phyloP scores from a whole-genome alignment of 2,888 invertebrate genomes.

The Tenodera sinensis region DNA sequence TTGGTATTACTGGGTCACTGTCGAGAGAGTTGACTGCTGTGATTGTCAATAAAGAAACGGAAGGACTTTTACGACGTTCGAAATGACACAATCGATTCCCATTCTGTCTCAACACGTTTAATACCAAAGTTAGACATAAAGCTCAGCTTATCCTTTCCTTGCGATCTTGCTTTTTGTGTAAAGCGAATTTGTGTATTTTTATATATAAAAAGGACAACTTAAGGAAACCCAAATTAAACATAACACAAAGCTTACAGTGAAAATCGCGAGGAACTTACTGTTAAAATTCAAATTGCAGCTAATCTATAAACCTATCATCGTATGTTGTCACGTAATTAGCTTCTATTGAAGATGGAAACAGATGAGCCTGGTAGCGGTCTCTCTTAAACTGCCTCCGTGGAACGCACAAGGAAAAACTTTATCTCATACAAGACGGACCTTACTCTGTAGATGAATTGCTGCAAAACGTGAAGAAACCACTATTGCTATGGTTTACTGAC shows the following conservation, averaged over 20 bases:
- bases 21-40: background rate
- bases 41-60: background rate
- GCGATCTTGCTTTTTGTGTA: background rate
- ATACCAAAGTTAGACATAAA: background rate
- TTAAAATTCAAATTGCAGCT: too few species aligned
- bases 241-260: background rate
- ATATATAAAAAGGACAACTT: background rate
- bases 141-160: background rate
- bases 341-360: too few species aligned
- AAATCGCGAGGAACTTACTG: too few species aligned
- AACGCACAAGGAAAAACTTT: too few species aligned
- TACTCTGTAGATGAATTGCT: too few species aligned
- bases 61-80: background rate
- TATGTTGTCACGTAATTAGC: too few species aligned
- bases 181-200: background rate
- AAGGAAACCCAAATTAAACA: background rate
- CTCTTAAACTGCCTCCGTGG: too few species aligned
- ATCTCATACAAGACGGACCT: too few species aligned
- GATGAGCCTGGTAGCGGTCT: too few species aligned
- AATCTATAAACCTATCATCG: too few species aligned
- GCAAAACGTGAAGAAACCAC: too few species aligned
- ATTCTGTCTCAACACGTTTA: background rate
- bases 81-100: background rate
- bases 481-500: too few species aligned
- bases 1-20: background rate